phyloP scores from a whole-genome alignment of 1,140 invertebrate genomes.

The Cardiocondyla obscurior region DNA sequence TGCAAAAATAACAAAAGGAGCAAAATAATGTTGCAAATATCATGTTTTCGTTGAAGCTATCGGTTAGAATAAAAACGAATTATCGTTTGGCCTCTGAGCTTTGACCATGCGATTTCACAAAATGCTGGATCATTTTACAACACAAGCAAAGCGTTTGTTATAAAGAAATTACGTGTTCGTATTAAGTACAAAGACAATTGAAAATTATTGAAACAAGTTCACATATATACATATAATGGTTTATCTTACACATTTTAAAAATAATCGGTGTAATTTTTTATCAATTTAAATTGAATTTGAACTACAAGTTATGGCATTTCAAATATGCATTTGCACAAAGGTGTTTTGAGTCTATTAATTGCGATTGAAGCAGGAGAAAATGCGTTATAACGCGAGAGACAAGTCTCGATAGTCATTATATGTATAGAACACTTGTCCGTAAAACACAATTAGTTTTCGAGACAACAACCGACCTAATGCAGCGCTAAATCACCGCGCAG shows the following conservation, averaged over 20 bases:
- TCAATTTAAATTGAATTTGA: not conserved
- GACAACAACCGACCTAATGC: conserved; percentile 18
- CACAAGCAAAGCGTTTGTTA: not conserved
- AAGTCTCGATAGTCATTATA: not conserved
- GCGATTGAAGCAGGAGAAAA: not conserved
- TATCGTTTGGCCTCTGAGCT: conserved; percentile 10
- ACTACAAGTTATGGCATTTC: not conserved
- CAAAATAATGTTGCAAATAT: not conserved
- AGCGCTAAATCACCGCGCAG: conserved; percentile 38
- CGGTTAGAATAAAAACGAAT: conserved; percentile 1
- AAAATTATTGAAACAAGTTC: not conserved
- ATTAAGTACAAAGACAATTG: not conserved
- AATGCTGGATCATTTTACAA: not conserved
- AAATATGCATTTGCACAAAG: not conserved
- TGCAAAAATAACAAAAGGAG: not conserved
- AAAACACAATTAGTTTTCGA: conserved; percentile 24
- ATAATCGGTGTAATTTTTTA: not conserved
- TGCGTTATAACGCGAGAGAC: not conserved
- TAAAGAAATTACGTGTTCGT: not conserved
- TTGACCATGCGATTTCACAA: conserved; percentile 1
- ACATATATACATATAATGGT: not conserved
- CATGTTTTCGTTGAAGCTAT: conserved; percentile 1
- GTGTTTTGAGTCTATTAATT: not conserved
- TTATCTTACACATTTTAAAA: not conserved
- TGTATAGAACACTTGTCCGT: not conserved